Evolutionary conservation across 2,888 invertebrate species (phyloP).

Genomic region (Tinea pellionella): DNA sequence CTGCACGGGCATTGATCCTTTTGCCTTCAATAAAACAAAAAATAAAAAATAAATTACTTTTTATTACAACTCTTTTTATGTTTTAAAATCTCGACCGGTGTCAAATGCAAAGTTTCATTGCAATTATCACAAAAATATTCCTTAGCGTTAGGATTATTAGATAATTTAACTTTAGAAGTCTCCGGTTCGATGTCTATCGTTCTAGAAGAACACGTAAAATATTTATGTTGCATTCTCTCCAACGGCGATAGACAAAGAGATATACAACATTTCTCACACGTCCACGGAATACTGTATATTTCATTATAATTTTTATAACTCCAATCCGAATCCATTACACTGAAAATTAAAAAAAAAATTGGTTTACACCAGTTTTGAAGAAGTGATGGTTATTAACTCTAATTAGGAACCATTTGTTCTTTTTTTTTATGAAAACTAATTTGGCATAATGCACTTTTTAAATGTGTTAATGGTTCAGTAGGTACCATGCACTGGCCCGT

Average conservation of each 20-base stretch:
- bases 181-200: slow-evolving; percentile 35
- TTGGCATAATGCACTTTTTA: too few species aligned
- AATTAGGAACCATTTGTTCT: too few species aligned
- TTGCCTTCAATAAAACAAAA: too few species aligned
- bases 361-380: too few species aligned
- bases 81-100: slow-evolving; percentile 85
- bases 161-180: slow-evolving; percentile 21
- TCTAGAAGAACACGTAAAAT: slow-evolving; percentile 51
- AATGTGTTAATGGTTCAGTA: too few species aligned
- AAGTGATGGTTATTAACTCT: too few species aligned
- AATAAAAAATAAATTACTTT: background rate
- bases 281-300: slow-evolving; percentile 74
- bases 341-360: slow-evolving; percentile 29
- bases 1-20: too few species aligned
- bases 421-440: too few species aligned
- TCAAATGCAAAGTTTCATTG: slow-evolving; percentile 73
- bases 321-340: slow-evolving; percentile 77
- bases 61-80: slow-evolving; percentile 77
- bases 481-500: too few species aligned
- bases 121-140: slow-evolving; percentile 81
- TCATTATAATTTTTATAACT: slow-evolving; percentile 71
- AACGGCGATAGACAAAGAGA: slow-evolving; percentile 73
- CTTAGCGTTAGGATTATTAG: slow-evolving; percentile 64
- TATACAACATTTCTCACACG: slow-evolving; percentile 77
- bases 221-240: slow-evolving; percentile 80